These are phyloP conservation scores for Oasisia sp. DNA, from an alignment of 2,888 invertebrate species.

Conservation along the genomic window DNA sequence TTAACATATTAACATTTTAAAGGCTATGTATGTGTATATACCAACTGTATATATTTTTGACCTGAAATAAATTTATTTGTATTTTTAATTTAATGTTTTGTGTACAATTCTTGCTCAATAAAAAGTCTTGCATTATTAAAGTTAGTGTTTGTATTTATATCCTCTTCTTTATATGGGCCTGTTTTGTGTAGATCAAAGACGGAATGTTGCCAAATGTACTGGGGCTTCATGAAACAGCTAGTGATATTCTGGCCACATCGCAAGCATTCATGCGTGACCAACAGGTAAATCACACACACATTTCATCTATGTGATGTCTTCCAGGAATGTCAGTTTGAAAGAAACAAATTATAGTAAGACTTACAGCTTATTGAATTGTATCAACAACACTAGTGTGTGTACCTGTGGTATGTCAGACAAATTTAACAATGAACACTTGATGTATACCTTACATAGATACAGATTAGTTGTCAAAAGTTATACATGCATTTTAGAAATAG, in stretches of 20 bases:
- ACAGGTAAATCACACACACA: conserved; percentile 27
- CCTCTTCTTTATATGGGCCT: neutral
- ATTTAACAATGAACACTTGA: neutral
- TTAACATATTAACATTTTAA: too few species aligned
- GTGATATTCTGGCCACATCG: conserved; percentile 33
- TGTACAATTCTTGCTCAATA: too few species aligned
- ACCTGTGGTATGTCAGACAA: neutral
- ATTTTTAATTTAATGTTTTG: too few species aligned
- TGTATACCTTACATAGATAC: too few species aligned
- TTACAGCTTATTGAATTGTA: neutral
- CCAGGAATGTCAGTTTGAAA: neutral
- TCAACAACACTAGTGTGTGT: neutral
- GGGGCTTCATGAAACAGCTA: conserved; percentile 25
- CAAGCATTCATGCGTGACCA: conserved; percentile 40
- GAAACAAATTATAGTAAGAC: too few species aligned
- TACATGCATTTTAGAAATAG: too few species aligned
- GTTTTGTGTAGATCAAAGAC: neutral
- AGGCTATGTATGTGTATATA: too few species aligned
- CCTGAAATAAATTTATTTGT: too few species aligned
- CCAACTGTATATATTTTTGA: neutral
- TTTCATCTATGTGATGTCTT: neutral
- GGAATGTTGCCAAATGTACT: neutral
- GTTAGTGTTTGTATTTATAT: neutral
- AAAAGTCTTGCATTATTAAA: neutral
- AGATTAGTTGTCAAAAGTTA: too few species aligned